These are phyloP conservation scores for Drosophila macrospina DNA, from an alignment of 2,888 invertebrate species.

Conservation along the genomic window DNA sequence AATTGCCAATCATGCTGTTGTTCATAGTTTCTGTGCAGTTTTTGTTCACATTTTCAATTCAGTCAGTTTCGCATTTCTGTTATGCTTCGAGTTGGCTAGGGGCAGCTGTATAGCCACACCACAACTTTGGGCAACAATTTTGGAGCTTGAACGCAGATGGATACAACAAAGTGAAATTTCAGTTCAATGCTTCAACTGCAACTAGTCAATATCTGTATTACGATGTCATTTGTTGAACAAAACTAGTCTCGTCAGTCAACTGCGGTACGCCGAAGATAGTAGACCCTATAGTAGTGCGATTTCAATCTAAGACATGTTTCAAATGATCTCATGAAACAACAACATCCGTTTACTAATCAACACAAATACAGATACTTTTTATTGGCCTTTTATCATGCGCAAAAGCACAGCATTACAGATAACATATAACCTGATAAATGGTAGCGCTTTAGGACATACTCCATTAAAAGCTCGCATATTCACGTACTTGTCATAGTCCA, in stretches of 20 bases:
- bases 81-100: constrained; percentile 8
- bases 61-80: constrained; percentile 3
- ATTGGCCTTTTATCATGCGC: background rate
- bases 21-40: constrained; percentile 36
- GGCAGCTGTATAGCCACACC: background rate
- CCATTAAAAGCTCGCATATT: background rate
- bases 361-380: too few relatives aligned
- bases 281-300: too few relatives aligned
- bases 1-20: constrained; percentile 35
- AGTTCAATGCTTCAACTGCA: background rate
- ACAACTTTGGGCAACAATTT: constrained; percentile 1
- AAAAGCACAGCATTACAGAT: background rate
- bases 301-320: too few relatives aligned
- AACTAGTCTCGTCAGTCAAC: too few relatives aligned
- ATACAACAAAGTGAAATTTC: background rate
- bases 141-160: background rate
- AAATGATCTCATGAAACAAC: too few relatives aligned
- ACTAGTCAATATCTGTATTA: too few relatives aligned
- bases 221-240: too few relatives aligned
- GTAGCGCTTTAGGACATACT: background rate
- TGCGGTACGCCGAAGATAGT: too few relatives aligned
- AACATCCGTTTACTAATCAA: too few relatives aligned
- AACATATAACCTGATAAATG: background rate
- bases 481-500: constrained; percentile 28
- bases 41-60: constrained; percentile 14